Conservation (phyloP, 2,888 invertebrate genomes). For the Tryphoninae sp. region DNA sequence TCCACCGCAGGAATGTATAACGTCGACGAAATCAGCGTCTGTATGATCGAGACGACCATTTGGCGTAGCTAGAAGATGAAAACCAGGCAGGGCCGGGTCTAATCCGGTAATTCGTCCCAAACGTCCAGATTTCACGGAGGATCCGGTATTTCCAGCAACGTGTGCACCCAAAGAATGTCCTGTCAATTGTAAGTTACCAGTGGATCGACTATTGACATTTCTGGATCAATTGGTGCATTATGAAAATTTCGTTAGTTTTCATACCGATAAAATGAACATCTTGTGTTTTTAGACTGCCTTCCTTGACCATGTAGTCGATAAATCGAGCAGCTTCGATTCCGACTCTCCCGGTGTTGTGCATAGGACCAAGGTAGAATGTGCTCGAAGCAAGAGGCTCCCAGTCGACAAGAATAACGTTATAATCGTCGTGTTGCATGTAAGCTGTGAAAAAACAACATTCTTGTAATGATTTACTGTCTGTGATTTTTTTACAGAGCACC, state of each 20-base stretch:
- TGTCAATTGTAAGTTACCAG: conserved; percentile 54
- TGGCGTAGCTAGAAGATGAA: conserved; percentile 73
- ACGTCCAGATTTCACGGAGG: conserved; percentile 72
- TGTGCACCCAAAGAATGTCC: conserved; percentile 80
- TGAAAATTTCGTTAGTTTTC: background rate
- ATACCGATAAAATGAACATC: conserved; percentile 81
- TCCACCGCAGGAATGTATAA: conserved; percentile 81
- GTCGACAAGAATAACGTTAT: conserved; percentile 81
- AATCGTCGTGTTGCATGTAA: conserved; percentile 78
- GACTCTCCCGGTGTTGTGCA: conserved; percentile 80
- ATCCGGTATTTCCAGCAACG: conserved; percentile 78
- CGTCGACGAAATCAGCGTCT: conserved; percentile 80
- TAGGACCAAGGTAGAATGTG: conserved; percentile 79
- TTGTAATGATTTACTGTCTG: conserved; percentile 12
- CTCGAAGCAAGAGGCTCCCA: conserved; percentile 81
- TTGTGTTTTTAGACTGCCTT: conserved; percentile 74
- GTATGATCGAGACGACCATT: conserved; percentile 74
- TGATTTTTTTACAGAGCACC: background rate
- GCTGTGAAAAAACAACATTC: conserved; percentile 65
- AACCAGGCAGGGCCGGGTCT: conserved; percentile 81
- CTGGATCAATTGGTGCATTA: background rate
- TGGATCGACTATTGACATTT: background rate
- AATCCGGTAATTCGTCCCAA: conserved; percentile 81
- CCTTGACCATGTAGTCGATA: conserved; percentile 78
- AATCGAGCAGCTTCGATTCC: conserved; percentile 78